Base-by-base conservation (phyloP, 2,888 invertebrate genomes). In the Incurvaria masculella region DNA sequence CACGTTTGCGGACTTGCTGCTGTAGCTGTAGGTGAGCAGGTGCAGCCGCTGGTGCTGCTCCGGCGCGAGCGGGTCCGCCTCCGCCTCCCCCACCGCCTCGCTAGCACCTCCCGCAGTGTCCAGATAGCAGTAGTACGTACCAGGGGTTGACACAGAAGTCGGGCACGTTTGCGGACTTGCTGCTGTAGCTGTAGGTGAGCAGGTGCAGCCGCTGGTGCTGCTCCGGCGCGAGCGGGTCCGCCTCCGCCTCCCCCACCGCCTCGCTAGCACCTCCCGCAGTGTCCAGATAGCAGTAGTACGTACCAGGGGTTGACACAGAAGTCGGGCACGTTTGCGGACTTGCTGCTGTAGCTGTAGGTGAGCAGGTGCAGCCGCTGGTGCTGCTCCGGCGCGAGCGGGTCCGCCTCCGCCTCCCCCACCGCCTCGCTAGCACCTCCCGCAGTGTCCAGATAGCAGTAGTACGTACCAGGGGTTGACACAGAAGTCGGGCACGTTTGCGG, bases 291-390 rank as follows among this genome's bases (percentile, higher is more conserved):
- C 6, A 11, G 5, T 47, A 17, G 20, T 21, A 63, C 80, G 73
- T 61, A 89, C 90, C 92, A 91, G 0, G 95, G 95, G 61, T 90
- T 89, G 1, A 94, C 91, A 66, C 95, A 96, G 64, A 93, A 94
- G 49, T 88, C 88, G 0, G 94, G 93, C 2, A 90, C 87, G 60
- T 93, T 91, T 23, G 83, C 79, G 0, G 89, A 89, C 59, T 81
- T 81, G 51, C 82, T 82, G 53, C 90, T 88, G 63, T 86, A 93
- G 63, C 94, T 95, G 64, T 94, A 97, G 63, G 97, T 90, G 48
- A 97, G 76, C 27, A 98, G 89, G 4, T 92, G 87, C 45, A 98
- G 21, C 2, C 21, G 17, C 21, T 18, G 6, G 21, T 10, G 20
- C 21, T 21, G 20, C 21, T 20, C 18, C 19, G 21, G 42, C 14